Conservation (phyloP, 2,888 invertebrate genomes). For the Cephus pulcher region DNA sequence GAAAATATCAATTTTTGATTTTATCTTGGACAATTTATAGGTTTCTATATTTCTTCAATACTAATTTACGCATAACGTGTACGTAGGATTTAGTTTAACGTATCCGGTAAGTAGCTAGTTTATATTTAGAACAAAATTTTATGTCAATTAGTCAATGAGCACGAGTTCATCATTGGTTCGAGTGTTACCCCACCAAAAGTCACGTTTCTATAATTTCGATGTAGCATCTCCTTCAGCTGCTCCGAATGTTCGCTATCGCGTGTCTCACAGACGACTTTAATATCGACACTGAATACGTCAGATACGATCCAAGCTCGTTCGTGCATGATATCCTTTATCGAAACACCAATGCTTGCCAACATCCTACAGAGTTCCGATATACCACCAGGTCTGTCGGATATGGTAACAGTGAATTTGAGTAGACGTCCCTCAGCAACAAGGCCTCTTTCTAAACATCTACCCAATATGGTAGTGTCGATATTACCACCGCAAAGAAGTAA, state of each 20-base stretch:
- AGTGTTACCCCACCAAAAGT: constrained; percentile 59
- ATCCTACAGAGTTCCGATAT: constrained; percentile 86
- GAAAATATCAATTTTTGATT: not conserved
- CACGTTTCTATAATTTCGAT: constrained; percentile 70
- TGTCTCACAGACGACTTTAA: constrained; percentile 91
- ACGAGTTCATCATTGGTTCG: not conserved
- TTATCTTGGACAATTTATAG: not conserved
- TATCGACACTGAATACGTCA: constrained; percentile 87
- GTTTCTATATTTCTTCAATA: not conserved
- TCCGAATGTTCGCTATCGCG: constrained; percentile 82
- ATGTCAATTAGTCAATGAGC: no score
- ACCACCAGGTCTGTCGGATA: constrained; percentile 89
- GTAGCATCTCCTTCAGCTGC: constrained; percentile 72
- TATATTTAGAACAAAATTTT: no score
- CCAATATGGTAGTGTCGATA: constrained; percentile 91
- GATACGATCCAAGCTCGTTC: constrained; percentile 94
- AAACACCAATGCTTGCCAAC: constrained; percentile 82
- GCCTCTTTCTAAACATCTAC: constrained; percentile 88
- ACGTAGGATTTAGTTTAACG: not conserved
- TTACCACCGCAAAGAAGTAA: constrained; percentile 89
- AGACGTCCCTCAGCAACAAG: constrained; percentile 87
- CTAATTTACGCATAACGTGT: not conserved
- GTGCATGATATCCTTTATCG: constrained; percentile 95
- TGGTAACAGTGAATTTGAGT: constrained; percentile 80
- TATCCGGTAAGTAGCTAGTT: no score